Evolutionary conservation across 2,888 invertebrate species (phyloP), one percentile per base, ranked within the genome.

Genomic region (Pyrgus malvae): DNA sequence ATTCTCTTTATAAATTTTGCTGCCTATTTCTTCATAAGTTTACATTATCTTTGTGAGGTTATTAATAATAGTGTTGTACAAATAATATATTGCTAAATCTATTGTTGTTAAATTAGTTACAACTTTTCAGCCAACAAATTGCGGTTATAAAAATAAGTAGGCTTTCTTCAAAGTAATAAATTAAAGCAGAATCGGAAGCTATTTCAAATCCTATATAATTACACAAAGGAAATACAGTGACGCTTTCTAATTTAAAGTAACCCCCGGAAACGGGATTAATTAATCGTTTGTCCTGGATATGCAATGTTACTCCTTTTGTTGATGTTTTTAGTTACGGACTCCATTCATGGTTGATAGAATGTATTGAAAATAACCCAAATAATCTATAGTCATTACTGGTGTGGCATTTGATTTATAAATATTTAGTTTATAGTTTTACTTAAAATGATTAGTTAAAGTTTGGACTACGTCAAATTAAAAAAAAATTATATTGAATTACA

Each of bases 191-290:
- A 55, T 42, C 57, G 31, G 56, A 53, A 37, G 55, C 55, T 55
- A 51, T 62, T 59, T 57, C 59, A 49, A 59, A 61, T 49, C 60
- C 58, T 66, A 57, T 64, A 62, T 63, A 69, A 70, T 68, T 67
- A 66, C 56, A 68, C 66, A 68, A 69, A 67, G 65, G 63, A 66
- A 65, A 60, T 40, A 40, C 40, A 21, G 23, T 21, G 59, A 64
- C 63, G 65, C 65, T 66, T 66, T 66, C 65, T 69, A 66, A 70
- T 69, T 69, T 66, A 68, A 67, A 63, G 63, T 59, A 58, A 57
- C 59, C 58, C 50, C 62, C 54, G 51, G 61, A 64, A 66, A 67
- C 58, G 66, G 66, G 65, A 65, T 68, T 70, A 69, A 71, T 74
- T 72, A 69, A 70, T 70, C 60, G 70, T 63, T 60, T 64, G 64